Evolutionary conservation across 37 sponge, comb jelly and placozoan genomes (phyloP).

Genomic region (Chondrilla cf. caribensis): DNA sequence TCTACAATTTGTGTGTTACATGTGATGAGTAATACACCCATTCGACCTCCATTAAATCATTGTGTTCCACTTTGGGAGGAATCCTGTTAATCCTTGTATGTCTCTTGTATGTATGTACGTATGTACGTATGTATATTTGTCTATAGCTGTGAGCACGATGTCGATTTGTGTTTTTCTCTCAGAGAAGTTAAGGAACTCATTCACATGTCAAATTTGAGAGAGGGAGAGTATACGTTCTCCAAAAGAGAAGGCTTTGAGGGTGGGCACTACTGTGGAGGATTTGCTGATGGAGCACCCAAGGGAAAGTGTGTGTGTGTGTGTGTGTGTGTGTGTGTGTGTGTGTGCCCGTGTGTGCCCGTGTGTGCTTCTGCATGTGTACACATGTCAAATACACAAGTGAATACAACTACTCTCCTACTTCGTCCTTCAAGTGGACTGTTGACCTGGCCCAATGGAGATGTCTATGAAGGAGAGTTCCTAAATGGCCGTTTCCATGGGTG

Average conservation of each 20-base stretch:
- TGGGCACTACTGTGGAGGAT: not conserved
- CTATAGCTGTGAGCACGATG: too few species aligned
- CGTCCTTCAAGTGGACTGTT: not conserved
- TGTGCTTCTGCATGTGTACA: too few species aligned
- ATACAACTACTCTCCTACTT: too few species aligned
- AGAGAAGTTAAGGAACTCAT: not conserved
- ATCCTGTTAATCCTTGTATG: too few species aligned
- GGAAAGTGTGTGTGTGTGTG: not conserved
- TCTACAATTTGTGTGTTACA: too few species aligned
- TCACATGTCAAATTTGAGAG: not conserved
- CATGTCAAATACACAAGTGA: too few species aligned
- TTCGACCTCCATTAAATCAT: too few species aligned
- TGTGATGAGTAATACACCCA: too few species aligned
- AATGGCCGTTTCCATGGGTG: constrained; percentile 15
- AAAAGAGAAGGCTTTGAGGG: not conserved
- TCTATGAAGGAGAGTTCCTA: constrained; percentile 3
- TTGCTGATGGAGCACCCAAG: not conserved
- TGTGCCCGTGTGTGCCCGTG: not conserved
- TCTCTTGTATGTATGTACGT: too few species aligned
- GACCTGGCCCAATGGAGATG: constrained; percentile 7
- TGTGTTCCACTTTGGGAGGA: too few species aligned
- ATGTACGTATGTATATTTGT: too few species aligned
- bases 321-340: not conserved
- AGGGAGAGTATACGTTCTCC: constrained; percentile 1
- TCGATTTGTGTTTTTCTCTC: too few species aligned